These are phyloP conservation scores for Paraescarpia echinospica DNA, from an alignment of 1,140 invertebrate genomes.

Conservation along the genomic window DNA sequence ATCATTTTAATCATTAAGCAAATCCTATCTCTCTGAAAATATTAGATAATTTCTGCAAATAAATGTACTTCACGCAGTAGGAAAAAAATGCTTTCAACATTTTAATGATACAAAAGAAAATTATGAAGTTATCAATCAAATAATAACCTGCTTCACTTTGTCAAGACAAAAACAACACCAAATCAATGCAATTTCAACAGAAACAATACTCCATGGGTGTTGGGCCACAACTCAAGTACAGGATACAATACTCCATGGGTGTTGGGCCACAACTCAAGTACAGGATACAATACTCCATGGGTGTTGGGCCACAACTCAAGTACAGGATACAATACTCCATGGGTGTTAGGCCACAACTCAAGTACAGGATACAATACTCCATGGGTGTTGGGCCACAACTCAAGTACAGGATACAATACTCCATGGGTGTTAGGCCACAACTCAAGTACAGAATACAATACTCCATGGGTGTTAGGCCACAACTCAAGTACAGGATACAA, in stretches of 20 bases:
- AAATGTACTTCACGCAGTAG: background rate
- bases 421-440: background rate
- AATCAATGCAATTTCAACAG: constrained; percentile 1
- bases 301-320: background rate
- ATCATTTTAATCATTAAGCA: background rate
- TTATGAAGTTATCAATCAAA: background rate
- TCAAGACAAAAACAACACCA: background rate
- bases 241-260: background rate
- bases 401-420: background rate
- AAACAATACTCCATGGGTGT: background rate
- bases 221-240: background rate
- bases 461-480: background rate
- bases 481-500: background rate
- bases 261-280: background rate
- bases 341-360: background rate
- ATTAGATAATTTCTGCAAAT: background rate
- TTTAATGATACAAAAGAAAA: background rate
- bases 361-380: background rate
- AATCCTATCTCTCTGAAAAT: background rate
- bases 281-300: background rate
- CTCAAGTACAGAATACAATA: background rate
- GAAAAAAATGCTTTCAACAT: background rate
- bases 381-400: background rate
- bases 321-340: background rate
- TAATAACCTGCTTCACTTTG: background rate